Evolutionary conservation across 2,797 vertebrate genomes (phyloP).

Genomic region (Micromesistius poutassou): DNA sequence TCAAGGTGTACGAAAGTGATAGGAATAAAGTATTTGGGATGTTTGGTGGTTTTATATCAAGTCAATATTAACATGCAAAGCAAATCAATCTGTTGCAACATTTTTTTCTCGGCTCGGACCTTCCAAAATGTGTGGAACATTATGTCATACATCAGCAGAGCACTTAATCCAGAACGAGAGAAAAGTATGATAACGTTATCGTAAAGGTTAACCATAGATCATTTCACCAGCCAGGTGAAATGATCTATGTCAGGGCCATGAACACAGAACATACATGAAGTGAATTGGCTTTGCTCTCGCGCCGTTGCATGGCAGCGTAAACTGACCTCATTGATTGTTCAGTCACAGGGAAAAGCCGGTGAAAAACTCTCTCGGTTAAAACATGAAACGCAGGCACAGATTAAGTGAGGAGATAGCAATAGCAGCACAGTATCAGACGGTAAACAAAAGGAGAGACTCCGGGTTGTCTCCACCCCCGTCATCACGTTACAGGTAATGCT

Average conservation of each 20-base stretch:
- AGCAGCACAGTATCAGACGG: not conserved
- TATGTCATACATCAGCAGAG: not conserved
- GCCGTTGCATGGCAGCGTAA: not conserved
- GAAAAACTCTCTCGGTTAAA: constrained; percentile 46
- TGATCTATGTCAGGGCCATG: not conserved
- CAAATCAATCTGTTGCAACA: not conserved
- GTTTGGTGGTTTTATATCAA: not conserved
- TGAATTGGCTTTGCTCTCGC: not conserved
- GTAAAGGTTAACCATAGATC: not conserved
- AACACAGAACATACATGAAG: not conserved
- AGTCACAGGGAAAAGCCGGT: constrained; percentile 47
- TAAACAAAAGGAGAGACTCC: not conserved
- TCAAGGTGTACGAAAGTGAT: not conserved
- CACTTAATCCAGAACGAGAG: not conserved
- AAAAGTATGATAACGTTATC: not conserved
- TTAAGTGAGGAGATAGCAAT: constrained; percentile 47
- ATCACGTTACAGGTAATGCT: not conserved
- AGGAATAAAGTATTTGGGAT: not conserved
- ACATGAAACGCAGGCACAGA: constrained; percentile 37
- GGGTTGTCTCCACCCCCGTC: not conserved
- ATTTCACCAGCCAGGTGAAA: not conserved
- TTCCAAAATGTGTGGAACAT: not conserved
- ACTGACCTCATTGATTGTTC: constrained; percentile 13
- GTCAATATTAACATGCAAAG: not conserved
- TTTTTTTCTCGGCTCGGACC: not conserved